Conservation (phyloP, 2,113 vertebrate genomes). For the Dipodomys merriami region DNA sequence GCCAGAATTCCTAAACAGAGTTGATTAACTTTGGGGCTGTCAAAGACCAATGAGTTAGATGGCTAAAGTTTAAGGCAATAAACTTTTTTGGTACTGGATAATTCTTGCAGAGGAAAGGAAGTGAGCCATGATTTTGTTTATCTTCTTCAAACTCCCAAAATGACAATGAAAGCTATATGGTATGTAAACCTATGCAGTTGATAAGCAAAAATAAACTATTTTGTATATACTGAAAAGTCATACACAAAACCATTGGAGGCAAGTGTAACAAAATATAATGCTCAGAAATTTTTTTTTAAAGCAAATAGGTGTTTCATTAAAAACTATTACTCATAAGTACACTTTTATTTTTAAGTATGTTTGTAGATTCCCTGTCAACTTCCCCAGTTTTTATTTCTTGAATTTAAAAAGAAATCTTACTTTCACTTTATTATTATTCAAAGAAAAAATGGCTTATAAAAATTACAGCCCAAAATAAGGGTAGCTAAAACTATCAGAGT, state of each 20-base stretch:
- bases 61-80: background rate
- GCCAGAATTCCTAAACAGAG: background rate
- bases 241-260: background rate
- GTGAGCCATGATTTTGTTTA: background rate
- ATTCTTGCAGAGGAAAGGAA: background rate
- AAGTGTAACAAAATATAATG: background rate
- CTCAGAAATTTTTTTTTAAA: background rate
- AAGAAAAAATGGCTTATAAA: constrained; percentile 33
- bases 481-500: constrained; percentile 41
- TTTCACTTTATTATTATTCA: constrained; percentile 6
- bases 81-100: background rate
- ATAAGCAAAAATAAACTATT: background rate
- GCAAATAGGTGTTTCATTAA: background rate
- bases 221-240: background rate
- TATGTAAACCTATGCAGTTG: background rate
- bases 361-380: background rate
- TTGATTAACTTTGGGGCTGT: background rate
- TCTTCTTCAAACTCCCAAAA: background rate
- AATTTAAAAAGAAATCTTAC: constrained; percentile 22
- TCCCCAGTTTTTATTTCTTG: background rate
- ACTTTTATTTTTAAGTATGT: constrained; percentile 26
- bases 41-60: background rate
- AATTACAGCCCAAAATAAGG: constrained; percentile 12
- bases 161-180: background rate
- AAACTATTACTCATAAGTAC: background rate